Base-by-base conservation (phyloP, 2,888 invertebrate genomes). In the Dastarcus helophoroides region DNA sequence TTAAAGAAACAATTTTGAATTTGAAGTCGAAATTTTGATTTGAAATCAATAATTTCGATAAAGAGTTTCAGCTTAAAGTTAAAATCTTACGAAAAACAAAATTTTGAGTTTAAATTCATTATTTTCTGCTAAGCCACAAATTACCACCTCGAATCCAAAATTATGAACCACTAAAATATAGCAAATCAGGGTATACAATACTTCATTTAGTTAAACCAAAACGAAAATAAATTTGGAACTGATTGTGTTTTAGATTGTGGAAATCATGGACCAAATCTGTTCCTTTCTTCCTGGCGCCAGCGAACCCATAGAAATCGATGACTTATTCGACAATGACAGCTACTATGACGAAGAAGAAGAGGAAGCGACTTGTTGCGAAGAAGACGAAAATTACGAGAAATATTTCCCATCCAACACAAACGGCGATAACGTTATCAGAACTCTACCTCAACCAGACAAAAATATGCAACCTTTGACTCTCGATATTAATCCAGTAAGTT, bases 211-310 rank as follows among this genome's bases (percentile, higher is more conserved):
- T n/a, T n/a, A n/a, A n/a, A n/a, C n/a, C n/a, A n/a, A n/a, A n/a
- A n/a, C n/a, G n/a, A n/a, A n/a, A n/a, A n/a, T n/a, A n/a, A n/a
- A 7, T 19, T 19, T 19, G 19, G 7, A n/a, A 19, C n/a, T 25
- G 26, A 19, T 19, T 8, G 19, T 8, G 19, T 46, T 44, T 14
- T 30, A 56, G 54, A 50, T 56, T 35, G 54, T 48, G 2, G 32
- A 33, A 14, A 45, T 38, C 33, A 54, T 56, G 55, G 44, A 48
- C 28, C 38, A 47, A 26, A 46, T 59, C 10, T 53, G 54, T 30
- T 40, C 43, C 49, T 79, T 80, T 51, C 85, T 90, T 62, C 76
- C 77, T 34, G 83, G 81, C 35, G 77, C 79, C 16, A 79, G 84
- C 11, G 41, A 47, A 33, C 53, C 53, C 3, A 45, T 56, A 3